These are phyloP conservation scores for Coryphaenoides rupestris DNA, from an alignment of 2,113 vertebrate genomes.

Conservation along the genomic window DNA sequence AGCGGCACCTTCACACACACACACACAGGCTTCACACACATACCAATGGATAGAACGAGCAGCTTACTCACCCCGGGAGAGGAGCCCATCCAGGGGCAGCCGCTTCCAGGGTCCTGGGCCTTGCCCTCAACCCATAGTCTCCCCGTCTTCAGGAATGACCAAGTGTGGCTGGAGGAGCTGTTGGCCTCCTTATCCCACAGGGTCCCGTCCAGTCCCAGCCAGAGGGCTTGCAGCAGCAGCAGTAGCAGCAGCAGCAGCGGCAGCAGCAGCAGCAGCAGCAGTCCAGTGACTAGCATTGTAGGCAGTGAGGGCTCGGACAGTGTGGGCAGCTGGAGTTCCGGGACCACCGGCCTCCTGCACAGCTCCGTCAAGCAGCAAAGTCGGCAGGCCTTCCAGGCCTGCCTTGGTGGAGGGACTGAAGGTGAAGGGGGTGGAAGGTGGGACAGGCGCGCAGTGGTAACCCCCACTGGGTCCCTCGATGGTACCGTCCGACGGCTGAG, in stretches of 20 bases:
- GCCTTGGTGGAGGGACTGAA: slow-evolving; percentile 32
- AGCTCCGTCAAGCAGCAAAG: slow-evolving; percentile 61
- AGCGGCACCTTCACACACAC: slow-evolving; percentile 14
- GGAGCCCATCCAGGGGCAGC: slow-evolving; percentile 9
- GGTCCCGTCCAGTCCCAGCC: slow-evolving; percentile 29
- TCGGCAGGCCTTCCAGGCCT: slow-evolving; percentile 47
- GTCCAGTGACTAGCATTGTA: slow-evolving; percentile 48
- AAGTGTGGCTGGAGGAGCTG: slow-evolving; percentile 46
- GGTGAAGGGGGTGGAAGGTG: slow-evolving; percentile 13
- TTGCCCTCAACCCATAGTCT: not conserved
- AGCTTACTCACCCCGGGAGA: slow-evolving; percentile 1
- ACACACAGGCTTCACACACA: slow-evolving; percentile 10
- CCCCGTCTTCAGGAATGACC: slow-evolving; percentile 14
- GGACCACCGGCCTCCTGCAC: slow-evolving; percentile 47
- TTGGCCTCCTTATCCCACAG: slow-evolving; percentile 17
- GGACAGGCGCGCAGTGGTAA: slow-evolving; percentile 3
- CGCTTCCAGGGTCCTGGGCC: slow-evolving; percentile 12
- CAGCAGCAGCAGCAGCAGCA: slow-evolving; percentile 46
- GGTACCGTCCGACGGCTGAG: slow-evolving; percentile 13
- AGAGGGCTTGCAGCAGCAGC: slow-evolving; percentile 27
- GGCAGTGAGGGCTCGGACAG: slow-evolving; percentile 35
- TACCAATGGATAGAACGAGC: slow-evolving; percentile 26
- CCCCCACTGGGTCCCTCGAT: slow-evolving; percentile 5
- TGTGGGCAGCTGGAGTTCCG: slow-evolving; percentile 43
- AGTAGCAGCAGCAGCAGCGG: slow-evolving; percentile 39